phyloP scores from a whole-genome alignment of 1,140 invertebrate genomes.

The Pogonomyrmex barbatus region DNA sequence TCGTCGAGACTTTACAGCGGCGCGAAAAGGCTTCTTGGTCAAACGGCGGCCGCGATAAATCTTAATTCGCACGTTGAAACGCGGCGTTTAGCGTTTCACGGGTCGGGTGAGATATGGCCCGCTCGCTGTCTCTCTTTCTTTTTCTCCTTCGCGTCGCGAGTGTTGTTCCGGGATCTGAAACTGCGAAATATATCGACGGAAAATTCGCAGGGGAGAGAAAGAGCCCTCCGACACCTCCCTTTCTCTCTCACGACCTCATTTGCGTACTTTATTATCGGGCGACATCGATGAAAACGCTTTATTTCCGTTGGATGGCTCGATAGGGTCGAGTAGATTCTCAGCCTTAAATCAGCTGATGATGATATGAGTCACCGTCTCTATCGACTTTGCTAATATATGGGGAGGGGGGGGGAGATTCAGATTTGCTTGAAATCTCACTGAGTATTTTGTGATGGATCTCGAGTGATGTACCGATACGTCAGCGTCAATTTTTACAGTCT shows the following conservation, averaged over 20 bases:
- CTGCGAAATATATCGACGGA: slow-evolving; percentile 23
- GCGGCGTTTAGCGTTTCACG: slow-evolving; percentile 79
- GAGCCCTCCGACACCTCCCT: background rate
- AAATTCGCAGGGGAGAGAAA: slow-evolving; percentile 6
- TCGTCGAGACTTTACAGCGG: slow-evolving; percentile 78
- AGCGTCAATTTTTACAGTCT: background rate
- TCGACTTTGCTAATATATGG: slow-evolving; percentile 16
- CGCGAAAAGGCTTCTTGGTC: slow-evolving; percentile 80
- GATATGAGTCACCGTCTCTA: slow-evolving; percentile 20
- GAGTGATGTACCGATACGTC: background rate
- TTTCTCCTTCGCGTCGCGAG: slow-evolving; percentile 3
- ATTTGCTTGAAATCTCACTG: background rate
- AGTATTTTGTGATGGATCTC: background rate
- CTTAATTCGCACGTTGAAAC: slow-evolving; percentile 82
- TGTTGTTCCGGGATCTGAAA: slow-evolving; percentile 28
- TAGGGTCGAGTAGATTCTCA: slow-evolving; percentile 48
- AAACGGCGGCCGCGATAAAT: slow-evolving; percentile 80
- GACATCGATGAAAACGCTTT: slow-evolving; percentile 41
- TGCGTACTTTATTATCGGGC: slow-evolving; percentile 21
- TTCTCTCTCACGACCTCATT: slow-evolving; percentile 35
- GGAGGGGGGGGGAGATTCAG: slow-evolving; percentile 18
- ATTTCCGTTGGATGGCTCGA: slow-evolving; percentile 38
- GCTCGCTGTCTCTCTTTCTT: slow-evolving; percentile 24
- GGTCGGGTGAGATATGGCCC: slow-evolving; percentile 75
- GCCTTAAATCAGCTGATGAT: slow-evolving; percentile 37